Base-by-base conservation (phyloP, 2,797 vertebrate species). In the Champsocephalus gunnari region DNA sequence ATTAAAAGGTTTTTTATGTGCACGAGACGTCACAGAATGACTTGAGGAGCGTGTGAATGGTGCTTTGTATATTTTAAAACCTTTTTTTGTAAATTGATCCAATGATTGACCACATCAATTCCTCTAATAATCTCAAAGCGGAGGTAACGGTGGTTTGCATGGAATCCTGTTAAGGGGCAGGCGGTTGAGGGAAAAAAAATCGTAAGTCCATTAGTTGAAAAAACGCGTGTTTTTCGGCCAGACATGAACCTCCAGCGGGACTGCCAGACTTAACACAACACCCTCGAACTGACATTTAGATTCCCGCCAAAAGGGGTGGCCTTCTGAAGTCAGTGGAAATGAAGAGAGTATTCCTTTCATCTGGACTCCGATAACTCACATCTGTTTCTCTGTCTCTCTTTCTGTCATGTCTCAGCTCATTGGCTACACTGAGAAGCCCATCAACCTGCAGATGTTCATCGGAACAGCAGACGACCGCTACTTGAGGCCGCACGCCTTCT, bases 381-480 rank as follows among this genome's bases (percentile, higher is more conserved):
- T 91, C 63, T 88, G 88, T 71, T 82, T 83, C 68, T 77, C n/a
- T 81, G 77, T 80, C 65, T 81, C 48, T 83, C 51, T 79, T 50
- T 79, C 73, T 83, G 78, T 86, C 77, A 17, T 81, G n/a, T 83
- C 68, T 89, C 94, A 99, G 98, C 97, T 99, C 81, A 90, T 95
- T 83, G 98, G 98, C 92, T 99, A 98, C 92, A 97, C 64, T 1
- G 98, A 99, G 89, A 99, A 99, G 89, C 96, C 97, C 1, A 89
- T 99, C 88, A 99, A 98, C 93, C 92, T 99, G 54, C 98, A 99
- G 86, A 99, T 99, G 98, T 99, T 99, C 95, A 99, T 99, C 2
- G 98, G 98, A 57, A 99, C 98, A 0, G 98, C 98, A 32, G 98
- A 99, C 64, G 98, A 99, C 89, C 97, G 98, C 62, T 99, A 99